A percentile compares a stretch with the other conserved stretches of the same genome.
Evolutionary conservation across 2,797 vertebrate genomes (phyloP).

Genomic region (Notamacropus eugenii): DNA sequence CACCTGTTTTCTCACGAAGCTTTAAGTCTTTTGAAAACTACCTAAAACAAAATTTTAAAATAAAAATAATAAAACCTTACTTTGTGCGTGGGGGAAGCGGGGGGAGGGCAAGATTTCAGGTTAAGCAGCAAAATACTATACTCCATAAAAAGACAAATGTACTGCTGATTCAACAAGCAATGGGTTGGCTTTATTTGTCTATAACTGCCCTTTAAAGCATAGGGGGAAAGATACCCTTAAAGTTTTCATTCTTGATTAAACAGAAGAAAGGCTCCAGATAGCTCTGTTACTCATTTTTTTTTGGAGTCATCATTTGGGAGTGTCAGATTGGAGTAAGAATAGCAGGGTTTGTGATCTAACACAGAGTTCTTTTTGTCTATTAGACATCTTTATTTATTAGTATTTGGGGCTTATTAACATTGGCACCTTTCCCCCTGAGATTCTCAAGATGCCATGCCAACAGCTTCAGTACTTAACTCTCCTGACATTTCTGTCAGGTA

Average conservation of each 20-base stretch:
- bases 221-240: neutral
- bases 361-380: conserved; percentile 9
- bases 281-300: conserved; percentile 7
- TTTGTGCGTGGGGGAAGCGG: neutral
- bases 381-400: conserved; percentile 28
- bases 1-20: neutral
- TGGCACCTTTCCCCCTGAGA: conserved; percentile 16
- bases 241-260: conserved; percentile 3
- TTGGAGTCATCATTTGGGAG: neutral
- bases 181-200: neutral
- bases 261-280: neutral
- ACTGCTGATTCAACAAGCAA: neutral
- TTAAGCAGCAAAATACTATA: neutral
- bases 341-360: neutral
- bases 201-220: neutral
- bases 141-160: neutral
- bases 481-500: conserved; percentile 21
- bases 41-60: neutral
- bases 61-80: neutral
- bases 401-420: conserved; percentile 35
- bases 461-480: conserved; percentile 33
- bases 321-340: conserved; percentile 17
- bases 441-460: neutral
- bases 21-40: neutral
- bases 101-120: neutral